phyloP scores from a whole-genome alignment of 92 coral and sea anemone species.

The Epizoanthus scotinus region DNA sequence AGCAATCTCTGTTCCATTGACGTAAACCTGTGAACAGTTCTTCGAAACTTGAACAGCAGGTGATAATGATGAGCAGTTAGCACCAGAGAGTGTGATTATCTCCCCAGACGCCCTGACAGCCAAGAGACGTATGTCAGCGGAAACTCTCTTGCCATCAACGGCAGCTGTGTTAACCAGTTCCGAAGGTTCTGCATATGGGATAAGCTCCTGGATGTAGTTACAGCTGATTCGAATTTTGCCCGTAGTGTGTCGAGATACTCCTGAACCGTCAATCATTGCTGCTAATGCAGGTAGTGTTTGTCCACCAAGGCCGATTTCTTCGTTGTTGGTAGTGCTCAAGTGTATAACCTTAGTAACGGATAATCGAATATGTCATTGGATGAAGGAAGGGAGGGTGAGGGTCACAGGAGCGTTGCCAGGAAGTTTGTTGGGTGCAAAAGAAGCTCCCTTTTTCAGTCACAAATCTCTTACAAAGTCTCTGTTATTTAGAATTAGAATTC shows the following conservation, averaged over 20 bases:
- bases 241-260: slow-evolving; percentile 42
- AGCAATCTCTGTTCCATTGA: slow-evolving; percentile 50
- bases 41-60: slow-evolving; percentile 48
- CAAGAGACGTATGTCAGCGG: slow-evolving; percentile 27
- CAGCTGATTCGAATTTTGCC: slow-evolving; percentile 34
- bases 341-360: slow-evolving; percentile 31
- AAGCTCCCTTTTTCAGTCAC: too few species aligned
- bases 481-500: too few species aligned
- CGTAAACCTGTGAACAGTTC: slow-evolving; percentile 53
- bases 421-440: too few species aligned
- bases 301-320: slow-evolving; percentile 44
- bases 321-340: slow-evolving; percentile 59
- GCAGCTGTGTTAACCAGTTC: slow-evolving; percentile 61
- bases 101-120: slow-evolving; percentile 57
- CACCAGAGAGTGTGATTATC: slow-evolving; percentile 16
- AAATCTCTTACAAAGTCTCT: too few species aligned
- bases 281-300: slow-evolving; percentile 54
- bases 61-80: slow-evolving; percentile 53
- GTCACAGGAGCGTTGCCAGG: too few species aligned
- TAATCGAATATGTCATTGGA: neutral
- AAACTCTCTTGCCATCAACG: slow-evolving; percentile 44
- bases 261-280: slow-evolving; percentile 52
- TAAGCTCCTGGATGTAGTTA: slow-evolving; percentile 35
- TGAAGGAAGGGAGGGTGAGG: neutral
- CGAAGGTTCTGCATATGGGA: slow-evolving; percentile 50